These are phyloP conservation scores for Epinephelus moara DNA, from an alignment of 2,113 vertebrate genomes.

Conservation along the genomic window DNA sequence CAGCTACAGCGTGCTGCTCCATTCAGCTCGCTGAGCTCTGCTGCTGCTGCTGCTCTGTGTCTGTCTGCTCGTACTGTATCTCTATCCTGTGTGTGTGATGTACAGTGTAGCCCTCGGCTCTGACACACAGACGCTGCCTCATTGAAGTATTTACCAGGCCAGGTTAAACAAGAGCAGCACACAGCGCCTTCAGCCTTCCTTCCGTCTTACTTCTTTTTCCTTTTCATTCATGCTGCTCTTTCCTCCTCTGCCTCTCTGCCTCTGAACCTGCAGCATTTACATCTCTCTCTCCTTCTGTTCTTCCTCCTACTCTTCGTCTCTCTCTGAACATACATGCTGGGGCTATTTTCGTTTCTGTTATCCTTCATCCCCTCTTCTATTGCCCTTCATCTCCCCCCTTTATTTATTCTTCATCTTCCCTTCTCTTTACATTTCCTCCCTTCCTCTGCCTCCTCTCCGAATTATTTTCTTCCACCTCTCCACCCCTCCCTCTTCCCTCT, in stretches of 20 bases:
- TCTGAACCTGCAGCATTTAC: conserved; percentile 30
- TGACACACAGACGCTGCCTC: conserved; percentile 30
- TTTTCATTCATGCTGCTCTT: not conserved
- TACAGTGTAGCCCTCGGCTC: conserved; percentile 30
- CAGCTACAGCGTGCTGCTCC: conserved; percentile 10
- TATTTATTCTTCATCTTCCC: conserved; percentile 15
- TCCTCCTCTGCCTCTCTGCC: not conserved
- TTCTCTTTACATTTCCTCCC: conserved; percentile 3
- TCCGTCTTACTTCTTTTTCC: not conserved
- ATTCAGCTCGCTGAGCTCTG: conserved; percentile 13
- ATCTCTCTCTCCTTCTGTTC: not conserved
- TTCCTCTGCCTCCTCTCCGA: not conserved
- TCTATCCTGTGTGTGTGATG: conserved; percentile 21
- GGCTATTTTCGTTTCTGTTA: conserved; percentile 21
- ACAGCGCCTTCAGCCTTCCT: conserved; percentile 17
- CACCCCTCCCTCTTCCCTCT: not conserved
- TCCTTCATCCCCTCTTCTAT: not conserved
- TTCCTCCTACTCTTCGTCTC: not conserved
- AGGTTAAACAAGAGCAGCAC: conserved; percentile 37
- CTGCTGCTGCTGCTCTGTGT: conserved; percentile 12
- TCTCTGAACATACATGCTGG: conserved; percentile 16
- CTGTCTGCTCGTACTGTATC: conserved; percentile 13
- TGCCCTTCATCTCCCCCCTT: conserved; percentile 14
- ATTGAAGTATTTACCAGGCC: conserved; percentile 21
- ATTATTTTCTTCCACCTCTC: not conserved